Evolutionary conservation across 2,797 vertebrate genomes (phyloP), one percentile per base, ranked within the genome.

Genomic region (Eulemur rubriventer): DNA sequence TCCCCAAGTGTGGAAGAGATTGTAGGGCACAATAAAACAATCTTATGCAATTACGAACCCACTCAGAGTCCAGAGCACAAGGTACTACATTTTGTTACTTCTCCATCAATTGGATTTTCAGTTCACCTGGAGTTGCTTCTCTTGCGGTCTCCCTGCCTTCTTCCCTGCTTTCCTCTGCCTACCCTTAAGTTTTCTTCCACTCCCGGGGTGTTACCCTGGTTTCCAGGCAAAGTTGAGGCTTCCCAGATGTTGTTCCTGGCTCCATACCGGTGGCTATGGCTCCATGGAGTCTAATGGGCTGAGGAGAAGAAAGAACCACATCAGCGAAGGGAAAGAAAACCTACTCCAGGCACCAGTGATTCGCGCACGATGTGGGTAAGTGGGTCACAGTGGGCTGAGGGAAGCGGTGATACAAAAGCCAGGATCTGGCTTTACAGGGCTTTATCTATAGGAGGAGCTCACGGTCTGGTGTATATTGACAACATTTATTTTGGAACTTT

Each of bases 391-490:
- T 48, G 61, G 73, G 50, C 41, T 82, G 35, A n/a, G 52, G 61
- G 89, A 96, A 63, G 35, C 76, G 57, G 18, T 63, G 52, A 55
- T 18, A 48, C 7, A 1, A 70, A 89, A 96, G 65, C 22, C 72
- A 43, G 63, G 43, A 50, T 70, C 50, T 89, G 59, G 16, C 13
- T 78, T 92, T 67, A 30, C 2, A 35, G 33, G 41, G 9, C 38
- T 95, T 89, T 89, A 46, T 67, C 72, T 48, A 20, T 17, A 8
- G 50, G 81, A 88, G 91, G 55, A 88, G 84, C 84, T 96, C 95
- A 46, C 2, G 48, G 33, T n/a, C 88, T 90, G 43, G 43, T 38
- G 2, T 17, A 4, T 41, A n/a, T 16, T 30, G 43, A 81, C 90
- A 88, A 38, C 13, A 52, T 89, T 84, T 59, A 57, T 82, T 95